These are phyloP conservation scores for Amiota mariae DNA, from an alignment of 2,888 invertebrate species.

Conservation along the genomic window DNA sequence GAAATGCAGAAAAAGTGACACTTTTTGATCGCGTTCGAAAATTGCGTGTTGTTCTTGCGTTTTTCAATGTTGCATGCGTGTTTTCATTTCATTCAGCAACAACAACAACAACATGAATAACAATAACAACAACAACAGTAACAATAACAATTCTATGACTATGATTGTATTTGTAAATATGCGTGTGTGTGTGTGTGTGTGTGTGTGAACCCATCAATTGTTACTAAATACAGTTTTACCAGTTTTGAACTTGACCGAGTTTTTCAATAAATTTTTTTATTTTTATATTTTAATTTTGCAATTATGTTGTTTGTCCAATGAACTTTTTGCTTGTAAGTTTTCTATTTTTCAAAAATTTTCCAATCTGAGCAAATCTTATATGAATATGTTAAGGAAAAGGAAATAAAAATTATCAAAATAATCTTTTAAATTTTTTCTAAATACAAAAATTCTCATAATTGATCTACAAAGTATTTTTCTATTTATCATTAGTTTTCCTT, in stretches of 20 bases:
- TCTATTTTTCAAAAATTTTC: not conserved
- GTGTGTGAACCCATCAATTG: slow-evolving; percentile 20
- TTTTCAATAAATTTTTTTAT: not conserved
- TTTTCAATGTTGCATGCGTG: slow-evolving; percentile 67
- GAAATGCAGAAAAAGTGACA: slow-evolving; percentile 51
- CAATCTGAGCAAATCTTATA: not conserved
- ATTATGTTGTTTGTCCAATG: not conserved
- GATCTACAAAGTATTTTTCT: too few relatives aligned
- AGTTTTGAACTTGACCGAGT: slow-evolving; percentile 29
- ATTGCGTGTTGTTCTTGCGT: slow-evolving; percentile 63
- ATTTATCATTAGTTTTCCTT: too few relatives aligned
- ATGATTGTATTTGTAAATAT: not conserved
- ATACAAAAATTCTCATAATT: too few relatives aligned
- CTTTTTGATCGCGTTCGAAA: slow-evolving; percentile 52
- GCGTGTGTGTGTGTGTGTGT: not conserved
- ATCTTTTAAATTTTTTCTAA: too few relatives aligned
- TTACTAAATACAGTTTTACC: slow-evolving; percentile 7
- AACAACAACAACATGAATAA: slow-evolving; percentile 40
- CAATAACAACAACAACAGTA: slow-evolving; percentile 32
- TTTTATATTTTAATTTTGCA: not conserved
- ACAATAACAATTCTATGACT: slow-evolving; percentile 9
- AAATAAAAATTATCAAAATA: too few relatives aligned
- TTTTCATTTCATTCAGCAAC: slow-evolving; percentile 39
- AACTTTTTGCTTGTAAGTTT: not conserved
- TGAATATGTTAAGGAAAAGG: too few relatives aligned